Evolutionary conservation across 2,888 invertebrate species (phyloP).

Genomic region (Erebia ligea): DNA sequence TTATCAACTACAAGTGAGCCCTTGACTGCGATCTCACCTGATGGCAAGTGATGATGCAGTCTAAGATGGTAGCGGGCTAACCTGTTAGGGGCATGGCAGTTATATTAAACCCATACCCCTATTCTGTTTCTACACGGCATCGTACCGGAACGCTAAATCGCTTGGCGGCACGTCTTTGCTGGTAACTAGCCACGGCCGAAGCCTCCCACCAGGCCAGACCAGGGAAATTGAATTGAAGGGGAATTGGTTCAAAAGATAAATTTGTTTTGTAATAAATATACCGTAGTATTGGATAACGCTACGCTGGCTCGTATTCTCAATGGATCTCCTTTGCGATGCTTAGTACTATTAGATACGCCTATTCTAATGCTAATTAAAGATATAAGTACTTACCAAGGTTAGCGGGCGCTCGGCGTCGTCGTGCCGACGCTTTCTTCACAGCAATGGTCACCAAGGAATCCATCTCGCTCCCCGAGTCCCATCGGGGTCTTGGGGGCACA

Average conservation of each 20-base stretch:
- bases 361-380: conserved; percentile 32
- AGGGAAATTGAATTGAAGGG: no score
- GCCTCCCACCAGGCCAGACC: no score
- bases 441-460: conserved; percentile 85
- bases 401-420: conserved; percentile 80
- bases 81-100: no score
- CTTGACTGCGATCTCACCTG: no score
- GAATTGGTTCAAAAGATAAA: conserved; percentile 26
- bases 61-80: no score
- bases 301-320: conserved; percentile 20
- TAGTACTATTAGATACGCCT: conserved; percentile 23
- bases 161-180: no score
- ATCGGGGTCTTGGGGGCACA: conserved; percentile 62
- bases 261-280: conserved; percentile 27
- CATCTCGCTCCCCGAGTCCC: conserved; percentile 81
- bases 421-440: conserved; percentile 85
- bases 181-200: no score
- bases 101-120: no score
- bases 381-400: conserved; percentile 69
- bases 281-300: conserved; percentile 9
- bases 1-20: no score
- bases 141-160: no score
- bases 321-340: conserved; percentile 20
- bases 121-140: no score
- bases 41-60: no score